phyloP scores from a whole-genome alignment of 2,797 vertebrate genomes.

The Melanotaenia parkinsoni region DNA sequence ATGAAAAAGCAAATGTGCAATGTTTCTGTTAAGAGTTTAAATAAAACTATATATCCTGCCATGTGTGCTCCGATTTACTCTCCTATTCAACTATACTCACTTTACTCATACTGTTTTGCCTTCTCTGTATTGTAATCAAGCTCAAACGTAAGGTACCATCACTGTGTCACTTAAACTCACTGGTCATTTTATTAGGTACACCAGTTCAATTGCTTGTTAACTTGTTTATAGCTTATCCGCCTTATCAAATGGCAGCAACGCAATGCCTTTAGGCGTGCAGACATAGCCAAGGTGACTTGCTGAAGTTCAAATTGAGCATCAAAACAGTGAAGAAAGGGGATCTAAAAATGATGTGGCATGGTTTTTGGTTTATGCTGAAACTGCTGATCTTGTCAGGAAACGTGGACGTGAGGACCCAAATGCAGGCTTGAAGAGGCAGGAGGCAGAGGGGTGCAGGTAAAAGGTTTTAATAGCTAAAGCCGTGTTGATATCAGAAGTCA shows the following conservation, averaged over 20 bases:
- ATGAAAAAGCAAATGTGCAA: conserved; percentile 83
- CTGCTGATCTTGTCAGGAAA: background rate
- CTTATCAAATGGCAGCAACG: too few relatives aligned
- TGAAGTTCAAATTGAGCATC: too few relatives aligned
- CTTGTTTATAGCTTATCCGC: too few relatives aligned
- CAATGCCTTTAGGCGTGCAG: too few relatives aligned
- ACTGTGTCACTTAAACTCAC: background rate
- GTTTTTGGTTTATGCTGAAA: background rate
- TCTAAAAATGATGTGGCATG: too few relatives aligned
- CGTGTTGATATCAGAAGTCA: background rate
- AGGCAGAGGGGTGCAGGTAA: too few relatives aligned
- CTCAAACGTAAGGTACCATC: background rate
- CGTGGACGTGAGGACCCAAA: background rate
- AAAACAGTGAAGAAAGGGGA: too few relatives aligned
- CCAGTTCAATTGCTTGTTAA: background rate
- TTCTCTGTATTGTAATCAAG: background rate
- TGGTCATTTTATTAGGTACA: background rate
- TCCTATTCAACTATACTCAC: background rate
- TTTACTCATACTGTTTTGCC: background rate
- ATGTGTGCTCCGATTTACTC: conserved; percentile 34
- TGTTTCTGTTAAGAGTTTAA: conserved; percentile 80
- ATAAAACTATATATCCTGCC: conserved; percentile 86
- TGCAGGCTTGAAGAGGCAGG: too few relatives aligned
- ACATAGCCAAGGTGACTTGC: too few relatives aligned
- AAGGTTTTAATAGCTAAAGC: too few relatives aligned